Percentiles rank a stretch among this genome's conserved stretches.
These are phyloP conservation scores for Lottia scabra DNA, from an alignment of 2,888 invertebrate species.

Conservation along the genomic window DNA sequence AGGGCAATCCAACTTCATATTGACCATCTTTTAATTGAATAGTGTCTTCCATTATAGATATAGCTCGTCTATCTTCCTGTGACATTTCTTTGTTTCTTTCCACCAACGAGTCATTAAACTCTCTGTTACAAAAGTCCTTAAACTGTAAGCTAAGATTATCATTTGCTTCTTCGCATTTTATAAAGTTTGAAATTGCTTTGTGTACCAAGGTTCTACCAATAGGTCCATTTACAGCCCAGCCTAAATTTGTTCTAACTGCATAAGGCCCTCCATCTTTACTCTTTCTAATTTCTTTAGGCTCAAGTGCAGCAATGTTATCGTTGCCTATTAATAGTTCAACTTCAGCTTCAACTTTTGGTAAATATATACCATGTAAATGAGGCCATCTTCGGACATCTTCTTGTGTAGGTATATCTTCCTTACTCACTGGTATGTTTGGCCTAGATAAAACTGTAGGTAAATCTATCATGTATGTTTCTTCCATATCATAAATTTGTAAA, in stretches of 20 bases:
- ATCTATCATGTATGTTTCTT: not conserved
- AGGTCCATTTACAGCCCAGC: conserved; percentile 23
- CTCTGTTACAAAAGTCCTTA: conserved; percentile 72
- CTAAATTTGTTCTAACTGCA: conserved; percentile 5
- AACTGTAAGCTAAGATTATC: conserved; percentile 86
- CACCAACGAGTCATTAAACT: conserved; percentile 71
- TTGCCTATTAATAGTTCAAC: conserved; percentile 2
- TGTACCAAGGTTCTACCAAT: not conserved
- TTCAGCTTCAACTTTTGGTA: not conserved
- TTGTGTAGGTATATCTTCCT: not conserved
- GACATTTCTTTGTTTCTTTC: conserved; percentile 69
- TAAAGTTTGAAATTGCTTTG: not conserved
- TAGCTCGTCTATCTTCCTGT: too few species aligned
- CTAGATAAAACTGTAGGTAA: not conserved
- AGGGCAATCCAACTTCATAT: not conserved
- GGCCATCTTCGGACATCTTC: conserved; percentile 3
- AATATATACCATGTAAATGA: not conserved
- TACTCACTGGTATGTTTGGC: not conserved
- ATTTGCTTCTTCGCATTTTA: conserved; percentile 72
- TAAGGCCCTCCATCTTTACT: not conserved
- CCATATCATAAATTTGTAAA: not conserved
- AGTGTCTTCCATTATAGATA: too few species aligned
- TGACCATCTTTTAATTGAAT: too few species aligned
- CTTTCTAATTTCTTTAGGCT: not conserved
- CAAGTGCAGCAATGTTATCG: not conserved